phyloP scores from a whole-genome alignment of 2,888 invertebrate genomes.

The Lordiphosa andalusiaca region DNA sequence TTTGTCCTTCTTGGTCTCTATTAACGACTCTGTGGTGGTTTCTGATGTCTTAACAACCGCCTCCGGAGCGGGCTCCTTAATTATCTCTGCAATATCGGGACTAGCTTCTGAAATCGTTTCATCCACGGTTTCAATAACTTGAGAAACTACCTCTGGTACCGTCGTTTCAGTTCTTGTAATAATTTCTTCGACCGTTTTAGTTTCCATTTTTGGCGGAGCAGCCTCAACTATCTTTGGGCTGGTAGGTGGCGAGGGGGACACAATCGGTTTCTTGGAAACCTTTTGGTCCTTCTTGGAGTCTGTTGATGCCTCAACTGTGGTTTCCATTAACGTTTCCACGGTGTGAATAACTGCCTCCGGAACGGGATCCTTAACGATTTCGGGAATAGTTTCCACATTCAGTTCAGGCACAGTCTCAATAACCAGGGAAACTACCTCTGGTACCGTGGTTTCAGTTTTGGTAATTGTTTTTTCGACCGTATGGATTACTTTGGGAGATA shows the following conservation, averaged over 20 bases:
- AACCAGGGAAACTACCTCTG: background rate
- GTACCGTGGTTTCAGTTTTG: too few relatives aligned
- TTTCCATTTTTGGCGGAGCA: too few relatives aligned
- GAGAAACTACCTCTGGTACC: background rate
- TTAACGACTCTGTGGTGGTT: too few relatives aligned
- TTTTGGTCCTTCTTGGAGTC: conserved; percentile 25
- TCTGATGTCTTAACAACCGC: background rate
- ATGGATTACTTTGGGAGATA: background rate
- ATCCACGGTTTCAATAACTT: background rate
- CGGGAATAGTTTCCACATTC: background rate
- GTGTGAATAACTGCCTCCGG: background rate
- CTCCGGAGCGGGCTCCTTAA: background rate
- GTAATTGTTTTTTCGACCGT: background rate
- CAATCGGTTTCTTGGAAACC: conserved; percentile 12
- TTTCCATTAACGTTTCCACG: background rate
- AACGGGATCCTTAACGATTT: background rate
- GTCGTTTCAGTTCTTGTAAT: background rate
- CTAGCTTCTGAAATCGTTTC: background rate
- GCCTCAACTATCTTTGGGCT: background rate
- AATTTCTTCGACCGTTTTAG: background rate
- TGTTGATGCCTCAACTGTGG: too few relatives aligned
- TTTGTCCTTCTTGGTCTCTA: conserved; percentile 18
- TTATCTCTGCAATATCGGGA: background rate
- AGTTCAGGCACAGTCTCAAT: background rate
- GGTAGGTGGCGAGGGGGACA: background rate